These are phyloP conservation scores for Coracopsis vasa DNA, from an alignment of 2,113 vertebrate species.

Conservation along the genomic window DNA sequence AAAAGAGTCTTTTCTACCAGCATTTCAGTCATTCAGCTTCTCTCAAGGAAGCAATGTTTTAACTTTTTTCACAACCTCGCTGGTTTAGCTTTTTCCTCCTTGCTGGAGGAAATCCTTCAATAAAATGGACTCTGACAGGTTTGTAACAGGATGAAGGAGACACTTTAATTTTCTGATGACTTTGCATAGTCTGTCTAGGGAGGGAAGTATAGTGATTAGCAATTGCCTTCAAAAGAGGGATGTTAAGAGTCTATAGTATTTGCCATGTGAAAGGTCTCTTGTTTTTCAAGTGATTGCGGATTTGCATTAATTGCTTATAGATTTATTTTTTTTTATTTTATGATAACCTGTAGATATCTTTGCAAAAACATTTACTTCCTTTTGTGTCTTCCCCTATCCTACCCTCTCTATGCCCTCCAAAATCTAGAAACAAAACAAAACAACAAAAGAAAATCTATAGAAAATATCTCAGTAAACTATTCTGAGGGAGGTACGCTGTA, in stretches of 20 bases:
- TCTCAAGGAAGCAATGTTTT: neutral
- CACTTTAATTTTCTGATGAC: neutral
- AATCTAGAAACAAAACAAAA: neutral
- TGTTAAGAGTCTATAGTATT: neutral
- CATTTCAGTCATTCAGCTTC: neutral
- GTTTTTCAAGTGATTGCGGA: neutral
- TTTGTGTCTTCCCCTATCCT: neutral
- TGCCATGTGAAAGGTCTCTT: neutral
- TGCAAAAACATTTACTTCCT: neutral
- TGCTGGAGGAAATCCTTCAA: neutral
- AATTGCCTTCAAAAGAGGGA: neutral
- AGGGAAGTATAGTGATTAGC: neutral
- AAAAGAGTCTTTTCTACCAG: neutral
- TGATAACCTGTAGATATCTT: neutral
- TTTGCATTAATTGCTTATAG: neutral
- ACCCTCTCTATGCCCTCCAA: neutral
- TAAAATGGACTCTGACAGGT: neutral
- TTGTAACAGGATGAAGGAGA: neutral
- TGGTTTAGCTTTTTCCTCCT: neutral
- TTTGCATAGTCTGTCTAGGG: neutral
- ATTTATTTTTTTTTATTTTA: neutral
- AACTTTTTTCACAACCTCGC: neutral
- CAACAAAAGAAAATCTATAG: fast-evolving
- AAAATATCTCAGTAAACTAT: neutral
- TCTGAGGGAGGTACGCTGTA: neutral